Evolutionary conservation across 2,113 vertebrate species (phyloP).

Genomic region (Pelvicachromis taeniatus): DNA sequence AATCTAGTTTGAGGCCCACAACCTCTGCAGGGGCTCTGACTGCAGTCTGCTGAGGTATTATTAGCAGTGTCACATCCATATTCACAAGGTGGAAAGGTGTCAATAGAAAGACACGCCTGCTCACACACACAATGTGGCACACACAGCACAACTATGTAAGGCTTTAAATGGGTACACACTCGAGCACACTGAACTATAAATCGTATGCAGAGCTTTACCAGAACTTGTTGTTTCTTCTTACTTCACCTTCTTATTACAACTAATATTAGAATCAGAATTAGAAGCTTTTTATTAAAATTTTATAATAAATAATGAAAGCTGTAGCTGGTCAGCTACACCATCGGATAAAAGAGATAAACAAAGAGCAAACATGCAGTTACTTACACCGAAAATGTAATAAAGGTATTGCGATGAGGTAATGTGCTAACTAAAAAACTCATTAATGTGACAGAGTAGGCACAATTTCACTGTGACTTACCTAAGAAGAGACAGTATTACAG

Average conservation of each 20-base stretch:
- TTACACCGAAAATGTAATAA: background rate
- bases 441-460: background rate
- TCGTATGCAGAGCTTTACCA: background rate
- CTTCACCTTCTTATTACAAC: background rate
- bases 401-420: background rate
- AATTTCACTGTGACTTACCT: background rate
- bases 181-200: background rate
- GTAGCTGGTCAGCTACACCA: background rate
- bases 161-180: background rate
- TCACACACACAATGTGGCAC: background rate
- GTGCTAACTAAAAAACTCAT: background rate
- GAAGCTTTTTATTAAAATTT: background rate
- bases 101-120: background rate
- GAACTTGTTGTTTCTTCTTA: background rate
- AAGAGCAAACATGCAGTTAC: background rate
- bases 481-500: background rate
- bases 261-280: background rate
- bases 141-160: background rate
- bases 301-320: background rate
- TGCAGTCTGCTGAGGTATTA: constrained; percentile 29
- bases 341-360: background rate
- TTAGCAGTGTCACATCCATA: constrained; percentile 27
- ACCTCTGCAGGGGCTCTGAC: constrained; percentile 34
- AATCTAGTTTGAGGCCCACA: constrained; percentile 26
- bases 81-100: background rate